Evolutionary conservation across 2,113 vertebrate genomes (phyloP).

Genomic region (Indicator indicator): DNA sequence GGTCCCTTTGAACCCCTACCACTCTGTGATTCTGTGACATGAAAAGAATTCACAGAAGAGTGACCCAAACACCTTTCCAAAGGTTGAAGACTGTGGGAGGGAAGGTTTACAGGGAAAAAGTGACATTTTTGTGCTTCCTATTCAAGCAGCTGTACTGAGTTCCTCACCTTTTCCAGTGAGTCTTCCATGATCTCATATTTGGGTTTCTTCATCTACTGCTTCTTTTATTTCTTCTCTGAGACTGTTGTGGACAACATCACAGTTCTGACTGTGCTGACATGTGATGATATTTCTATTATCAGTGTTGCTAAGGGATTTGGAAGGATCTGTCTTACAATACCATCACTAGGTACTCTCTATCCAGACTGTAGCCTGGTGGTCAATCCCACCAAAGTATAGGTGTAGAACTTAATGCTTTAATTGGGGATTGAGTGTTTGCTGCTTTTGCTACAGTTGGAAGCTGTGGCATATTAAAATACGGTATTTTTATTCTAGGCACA

Average conservation of each 20-base stretch:
- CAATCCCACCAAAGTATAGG: background rate
- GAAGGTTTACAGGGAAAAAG: background rate
- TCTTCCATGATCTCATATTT: background rate
- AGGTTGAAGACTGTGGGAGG: background rate
- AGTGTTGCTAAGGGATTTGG: conserved; percentile 13
- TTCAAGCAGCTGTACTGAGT: background rate
- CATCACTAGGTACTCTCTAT: background rate
- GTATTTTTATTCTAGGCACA: background rate
- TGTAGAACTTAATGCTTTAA: background rate
- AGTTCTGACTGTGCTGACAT: background rate
- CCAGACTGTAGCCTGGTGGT: background rate
- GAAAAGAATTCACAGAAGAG: background rate
- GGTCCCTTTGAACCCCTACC: too few relatives aligned
- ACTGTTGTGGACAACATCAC: background rate
- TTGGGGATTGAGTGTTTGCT: background rate
- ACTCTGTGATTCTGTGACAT: too few relatives aligned
- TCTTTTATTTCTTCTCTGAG: background rate
- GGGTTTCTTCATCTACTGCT: background rate
- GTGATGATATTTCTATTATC: background rate
- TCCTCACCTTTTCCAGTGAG: background rate
- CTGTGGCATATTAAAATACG: background rate
- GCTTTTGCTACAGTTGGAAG: background rate
- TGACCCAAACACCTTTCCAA: background rate
- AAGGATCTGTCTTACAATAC: background rate
- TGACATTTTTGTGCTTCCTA: background rate